Conservation (phyloP, 2,113 vertebrate species). For the Hippopotamus amphibius region DNA sequence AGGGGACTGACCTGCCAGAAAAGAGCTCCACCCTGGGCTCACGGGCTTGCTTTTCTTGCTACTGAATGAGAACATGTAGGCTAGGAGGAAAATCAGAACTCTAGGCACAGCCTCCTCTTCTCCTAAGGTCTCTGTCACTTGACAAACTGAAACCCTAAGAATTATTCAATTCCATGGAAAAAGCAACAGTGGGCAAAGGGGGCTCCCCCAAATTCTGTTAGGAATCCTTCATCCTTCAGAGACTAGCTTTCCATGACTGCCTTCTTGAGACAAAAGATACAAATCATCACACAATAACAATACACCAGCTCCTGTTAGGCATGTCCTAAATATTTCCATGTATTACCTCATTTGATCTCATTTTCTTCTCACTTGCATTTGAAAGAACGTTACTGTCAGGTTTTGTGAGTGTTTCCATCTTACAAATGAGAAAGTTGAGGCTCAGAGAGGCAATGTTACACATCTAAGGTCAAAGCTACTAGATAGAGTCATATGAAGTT, state of each 20-base stretch:
- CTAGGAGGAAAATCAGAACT: background rate
- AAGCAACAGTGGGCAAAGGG: background rate
- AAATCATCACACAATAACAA: background rate
- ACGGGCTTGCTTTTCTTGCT: slow-evolving; percentile 38
- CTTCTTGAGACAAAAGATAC: background rate
- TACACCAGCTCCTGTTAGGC: background rate
- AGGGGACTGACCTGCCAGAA: slow-evolving; percentile 57
- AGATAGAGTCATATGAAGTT: background rate
- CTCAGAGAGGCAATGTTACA: background rate
- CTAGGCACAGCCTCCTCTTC: background rate
- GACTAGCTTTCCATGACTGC: background rate
- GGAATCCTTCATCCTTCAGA: background rate
- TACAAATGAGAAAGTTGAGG: slow-evolving; percentile 16
- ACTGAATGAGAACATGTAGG: background rate
- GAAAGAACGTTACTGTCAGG: background rate
- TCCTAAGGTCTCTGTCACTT: background rate
- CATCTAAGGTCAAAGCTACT: background rate
- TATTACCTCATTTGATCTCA: background rate
- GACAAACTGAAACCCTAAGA: background rate
- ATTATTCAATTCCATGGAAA: background rate
- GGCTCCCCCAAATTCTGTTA: background rate
- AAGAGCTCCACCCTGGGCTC: slow-evolving; percentile 26
- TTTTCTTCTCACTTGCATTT: background rate
- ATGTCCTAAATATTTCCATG: background rate
- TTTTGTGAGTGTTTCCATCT: background rate